Percentiles rank a stretch among this genome's conserved stretches.
Evolutionary conservation across 2,888 invertebrate genomes (phyloP).

Genomic region (Catocala nupta): DNA sequence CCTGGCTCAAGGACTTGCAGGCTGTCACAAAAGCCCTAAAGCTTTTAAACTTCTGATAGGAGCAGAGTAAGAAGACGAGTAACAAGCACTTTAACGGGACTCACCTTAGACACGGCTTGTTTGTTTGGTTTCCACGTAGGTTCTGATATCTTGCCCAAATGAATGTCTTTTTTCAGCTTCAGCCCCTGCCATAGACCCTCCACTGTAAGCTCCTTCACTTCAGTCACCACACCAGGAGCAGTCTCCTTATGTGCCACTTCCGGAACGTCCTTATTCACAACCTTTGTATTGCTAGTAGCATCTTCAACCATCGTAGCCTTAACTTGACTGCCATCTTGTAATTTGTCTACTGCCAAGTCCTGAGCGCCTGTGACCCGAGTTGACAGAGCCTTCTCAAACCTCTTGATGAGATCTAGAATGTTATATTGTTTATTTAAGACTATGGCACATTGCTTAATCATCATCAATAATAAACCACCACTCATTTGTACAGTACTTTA

Average conservation of each 20-base stretch:
- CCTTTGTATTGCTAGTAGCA: conserved; percentile 24
- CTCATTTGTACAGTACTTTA: no score
- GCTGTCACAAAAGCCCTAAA: no score
- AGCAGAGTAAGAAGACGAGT: no score
- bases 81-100: conserved; percentile 1
- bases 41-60: no score
- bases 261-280: not conserved
- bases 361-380: conserved; percentile 55
- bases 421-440: no score
- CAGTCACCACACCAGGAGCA: conserved; percentile 65
- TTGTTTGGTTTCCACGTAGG: conserved; percentile 77
- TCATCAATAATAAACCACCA: no score
- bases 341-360: conserved; percentile 35
- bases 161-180: conserved; percentile 75
- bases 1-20: no score
- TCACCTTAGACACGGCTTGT: conserved; percentile 76
- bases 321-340: conserved; percentile 33
- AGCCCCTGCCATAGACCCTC: conserved; percentile 77
- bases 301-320: conserved; percentile 58
- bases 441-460: no score
- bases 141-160: conserved; percentile 78
- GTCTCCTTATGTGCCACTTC: conserved; percentile 9
- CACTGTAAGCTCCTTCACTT: conserved; percentile 72
- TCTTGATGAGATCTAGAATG: conserved; percentile 68
- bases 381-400: conserved; percentile 71